Evolutionary conservation across 2,888 invertebrate genomes (phyloP).

Genomic region (Hybos culiciformis): DNA sequence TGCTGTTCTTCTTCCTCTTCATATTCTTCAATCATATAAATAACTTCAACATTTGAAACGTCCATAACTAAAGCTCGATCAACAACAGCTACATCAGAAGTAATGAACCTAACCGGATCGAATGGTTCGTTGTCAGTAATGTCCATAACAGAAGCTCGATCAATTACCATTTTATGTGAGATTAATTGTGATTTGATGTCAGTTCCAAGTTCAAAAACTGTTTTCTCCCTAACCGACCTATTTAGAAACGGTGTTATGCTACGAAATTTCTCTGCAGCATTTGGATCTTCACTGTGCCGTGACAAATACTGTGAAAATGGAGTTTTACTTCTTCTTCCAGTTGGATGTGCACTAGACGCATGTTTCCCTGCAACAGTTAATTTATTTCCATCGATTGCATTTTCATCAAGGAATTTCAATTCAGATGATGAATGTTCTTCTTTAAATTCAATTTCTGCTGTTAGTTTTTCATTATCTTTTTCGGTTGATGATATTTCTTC

Average conservation of each 20-base stretch:
- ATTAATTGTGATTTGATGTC: not conserved
- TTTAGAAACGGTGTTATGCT: not conserved
- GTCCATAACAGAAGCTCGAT: not conserved
- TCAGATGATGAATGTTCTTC: not conserved
- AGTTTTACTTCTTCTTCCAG: not conserved
- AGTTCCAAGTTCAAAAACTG: not conserved
- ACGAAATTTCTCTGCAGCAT: not conserved
- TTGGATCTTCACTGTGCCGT: not conserved
- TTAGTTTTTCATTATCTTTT: not conserved
- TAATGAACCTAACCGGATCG: not conserved
- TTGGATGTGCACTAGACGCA: not conserved
- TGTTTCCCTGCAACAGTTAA: not conserved
- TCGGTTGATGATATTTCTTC: not conserved
- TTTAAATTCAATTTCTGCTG: not conserved
- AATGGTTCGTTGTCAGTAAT: not conserved
- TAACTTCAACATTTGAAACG: not conserved
- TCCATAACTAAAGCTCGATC: not conserved
- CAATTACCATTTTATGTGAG: not conserved
- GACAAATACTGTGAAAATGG: not conserved
- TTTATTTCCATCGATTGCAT: too few relatives aligned
- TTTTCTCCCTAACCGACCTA: not conserved
- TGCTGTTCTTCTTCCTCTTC: not conserved
- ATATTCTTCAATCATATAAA: slow-evolving; percentile 1
- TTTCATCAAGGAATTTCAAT: too few relatives aligned
- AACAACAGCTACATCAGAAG: not conserved